Percentiles rank a stretch among this genome's conserved stretches.
Evolutionary conservation across 2,797 vertebrate species (phyloP).

Genomic region (Pteropus rufus): DNA sequence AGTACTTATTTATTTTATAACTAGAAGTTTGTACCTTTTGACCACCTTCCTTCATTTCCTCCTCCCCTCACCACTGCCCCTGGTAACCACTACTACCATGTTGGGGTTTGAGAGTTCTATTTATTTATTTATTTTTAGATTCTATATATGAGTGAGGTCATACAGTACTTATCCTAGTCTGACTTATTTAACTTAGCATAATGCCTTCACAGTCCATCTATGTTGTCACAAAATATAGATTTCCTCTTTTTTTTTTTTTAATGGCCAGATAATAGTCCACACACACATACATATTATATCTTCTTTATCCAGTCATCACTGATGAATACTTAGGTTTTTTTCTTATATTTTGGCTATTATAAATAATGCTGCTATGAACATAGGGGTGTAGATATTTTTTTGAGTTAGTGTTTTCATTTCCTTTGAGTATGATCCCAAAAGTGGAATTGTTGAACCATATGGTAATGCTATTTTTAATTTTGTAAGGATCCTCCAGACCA

Average conservation of each 20-base stretch:
- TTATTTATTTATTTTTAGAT: background rate
- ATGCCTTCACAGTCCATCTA: background rate
- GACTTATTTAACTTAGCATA: background rate
- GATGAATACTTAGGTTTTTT: background rate
- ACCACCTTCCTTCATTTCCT: background rate
- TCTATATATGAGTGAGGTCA: background rate
- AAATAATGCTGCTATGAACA: background rate
- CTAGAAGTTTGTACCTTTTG: background rate
- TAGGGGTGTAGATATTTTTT: background rate
- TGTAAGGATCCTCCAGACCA: background rate
- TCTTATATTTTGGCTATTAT: background rate
- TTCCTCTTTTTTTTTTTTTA: background rate
- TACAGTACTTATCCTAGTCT: background rate
- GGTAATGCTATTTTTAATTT: background rate
- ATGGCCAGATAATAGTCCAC: background rate
- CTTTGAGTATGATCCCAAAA: background rate
- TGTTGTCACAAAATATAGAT: background rate
- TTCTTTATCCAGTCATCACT: background rate
- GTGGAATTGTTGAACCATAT: background rate
- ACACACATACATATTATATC: background rate
- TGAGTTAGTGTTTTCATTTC: background rate
- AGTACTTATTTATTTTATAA: background rate
- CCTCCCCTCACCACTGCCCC: background rate
- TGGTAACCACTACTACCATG: background rate
- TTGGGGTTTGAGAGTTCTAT: background rate